Evolutionary conservation across 2,888 invertebrate genomes (phyloP).

Genomic region (Clitarchus hookeri): DNA sequence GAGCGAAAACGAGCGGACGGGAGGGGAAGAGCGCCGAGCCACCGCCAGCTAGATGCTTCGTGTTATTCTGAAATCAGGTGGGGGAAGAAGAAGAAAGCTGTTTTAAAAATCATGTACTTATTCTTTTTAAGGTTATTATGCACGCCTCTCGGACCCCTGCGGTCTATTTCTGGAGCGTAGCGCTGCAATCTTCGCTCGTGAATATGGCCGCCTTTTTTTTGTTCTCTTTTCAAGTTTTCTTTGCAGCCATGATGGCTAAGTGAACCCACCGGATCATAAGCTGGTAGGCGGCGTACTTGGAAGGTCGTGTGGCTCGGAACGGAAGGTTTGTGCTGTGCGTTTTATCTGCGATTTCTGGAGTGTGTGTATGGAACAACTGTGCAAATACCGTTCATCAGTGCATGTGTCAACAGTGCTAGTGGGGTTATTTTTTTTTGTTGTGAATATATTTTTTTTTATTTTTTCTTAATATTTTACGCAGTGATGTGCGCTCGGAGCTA

Average conservation of each 20-base stretch:
- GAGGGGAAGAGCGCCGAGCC: too few relatives aligned
- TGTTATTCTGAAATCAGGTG: constrained; percentile 42
- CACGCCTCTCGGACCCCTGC: constrained; percentile 23
- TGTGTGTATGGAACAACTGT: neutral
- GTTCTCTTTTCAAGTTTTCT: constrained; percentile 45
- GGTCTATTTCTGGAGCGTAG: constrained; percentile 39
- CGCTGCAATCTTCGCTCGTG: constrained; percentile 40
- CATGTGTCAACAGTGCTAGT: neutral
- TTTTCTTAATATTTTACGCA: neutral
- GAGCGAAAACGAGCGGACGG: constrained; percentile 43
- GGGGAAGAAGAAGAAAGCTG: constrained; percentile 25
- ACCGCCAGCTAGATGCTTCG: neutral
- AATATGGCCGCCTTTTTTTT: constrained; percentile 45
- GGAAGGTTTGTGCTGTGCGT: constrained; percentile 38
- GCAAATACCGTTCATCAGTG: neutral
- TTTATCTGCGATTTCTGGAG: neutral
- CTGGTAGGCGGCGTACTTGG: constrained; percentile 43
- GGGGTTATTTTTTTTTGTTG: constrained; percentile 6
- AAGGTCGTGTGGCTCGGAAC: constrained; percentile 39
- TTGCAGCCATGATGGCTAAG: constrained; percentile 46
- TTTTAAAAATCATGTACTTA: constrained; percentile 9
- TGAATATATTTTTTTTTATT: constrained; percentile 6
- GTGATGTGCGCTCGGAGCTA: neutral
- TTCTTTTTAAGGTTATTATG: constrained; percentile 19
- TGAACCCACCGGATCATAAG: constrained; percentile 44